Conservation (phyloP, 2,113 vertebrate genomes). For the Orycteropus afer region DNA sequence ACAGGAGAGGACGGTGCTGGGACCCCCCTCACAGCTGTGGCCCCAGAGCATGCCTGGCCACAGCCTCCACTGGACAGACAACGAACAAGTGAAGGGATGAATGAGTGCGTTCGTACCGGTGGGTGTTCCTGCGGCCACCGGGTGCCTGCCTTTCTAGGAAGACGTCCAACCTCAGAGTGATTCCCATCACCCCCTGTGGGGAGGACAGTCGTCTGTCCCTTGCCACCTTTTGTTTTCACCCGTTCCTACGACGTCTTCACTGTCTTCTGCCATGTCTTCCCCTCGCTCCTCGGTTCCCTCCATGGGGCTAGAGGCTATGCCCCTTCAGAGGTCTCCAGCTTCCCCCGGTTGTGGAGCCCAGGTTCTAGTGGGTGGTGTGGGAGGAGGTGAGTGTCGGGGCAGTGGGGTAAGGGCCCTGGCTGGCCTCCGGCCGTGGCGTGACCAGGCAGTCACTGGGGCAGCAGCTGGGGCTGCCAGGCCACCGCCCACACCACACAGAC, state of each 20-base stretch:
- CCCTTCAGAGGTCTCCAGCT: neutral
- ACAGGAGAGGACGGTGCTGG: neutral
- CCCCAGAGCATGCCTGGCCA: too few relatives aligned
- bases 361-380: rapidly evolving
- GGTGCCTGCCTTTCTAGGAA: neutral
- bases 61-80: too few relatives aligned
- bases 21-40: too few relatives aligned
- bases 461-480: neutral
- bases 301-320: rapidly evolving
- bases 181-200: neutral
- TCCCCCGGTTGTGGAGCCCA: too few relatives aligned
- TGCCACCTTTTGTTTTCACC: neutral
- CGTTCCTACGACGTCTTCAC: neutral
- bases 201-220: rapidly evolving
- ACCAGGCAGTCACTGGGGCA: neutral
- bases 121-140: neutral
- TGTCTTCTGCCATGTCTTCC: too few relatives aligned
- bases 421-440: neutral
- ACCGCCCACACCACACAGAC: neutral
- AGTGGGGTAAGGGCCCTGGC: neutral
- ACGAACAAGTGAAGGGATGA: too few relatives aligned
- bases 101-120: rapidly evolving
- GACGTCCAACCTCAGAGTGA: neutral
- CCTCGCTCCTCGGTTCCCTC: neutral
- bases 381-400: neutral